Conservation (phyloP, 1,140 invertebrate species). For the Eupristina koningsbergeri region DNA sequence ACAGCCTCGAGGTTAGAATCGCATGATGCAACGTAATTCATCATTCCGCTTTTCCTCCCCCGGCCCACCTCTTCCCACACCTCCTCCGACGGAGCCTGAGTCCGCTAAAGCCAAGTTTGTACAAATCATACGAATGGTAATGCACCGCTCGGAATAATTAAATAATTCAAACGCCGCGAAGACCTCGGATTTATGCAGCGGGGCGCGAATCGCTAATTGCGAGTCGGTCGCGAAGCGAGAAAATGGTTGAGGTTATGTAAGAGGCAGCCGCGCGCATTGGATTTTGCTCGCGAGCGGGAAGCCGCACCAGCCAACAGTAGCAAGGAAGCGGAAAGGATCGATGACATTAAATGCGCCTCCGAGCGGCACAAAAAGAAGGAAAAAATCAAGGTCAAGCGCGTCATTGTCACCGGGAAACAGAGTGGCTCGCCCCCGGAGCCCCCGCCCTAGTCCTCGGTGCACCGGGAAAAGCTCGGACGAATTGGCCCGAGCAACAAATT, state of each 20-base stretch:
- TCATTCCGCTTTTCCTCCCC: constrained; percentile 13
- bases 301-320: neutral
- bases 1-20: constrained; percentile 39
- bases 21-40: constrained; percentile 45
- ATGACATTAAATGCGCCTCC: constrained; percentile 23
- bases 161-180: constrained; percentile 25
- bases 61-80: neutral
- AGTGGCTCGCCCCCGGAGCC: no score
- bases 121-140: constrained; percentile 34
- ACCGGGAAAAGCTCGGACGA: constrained; percentile 20
- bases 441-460: neutral
- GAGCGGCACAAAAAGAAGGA: neutral
- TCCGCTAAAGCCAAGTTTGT: neutral
- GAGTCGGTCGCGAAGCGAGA: neutral
- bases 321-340: constrained; percentile 38
- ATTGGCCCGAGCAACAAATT: neutral
- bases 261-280: neutral
- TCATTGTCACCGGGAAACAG: no score
- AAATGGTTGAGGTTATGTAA: constrained; percentile 25
- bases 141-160: constrained; percentile 24
- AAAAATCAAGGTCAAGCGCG: constrained; percentile 33
- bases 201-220: constrained; percentile 34
- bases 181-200: constrained; percentile 7
- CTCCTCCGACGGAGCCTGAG: no score
- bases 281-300: neutral